Percentiles rank a stretch among this genome's conserved stretches.
Conservation (phyloP, 2,113 vertebrate species). For the human region DNA sequence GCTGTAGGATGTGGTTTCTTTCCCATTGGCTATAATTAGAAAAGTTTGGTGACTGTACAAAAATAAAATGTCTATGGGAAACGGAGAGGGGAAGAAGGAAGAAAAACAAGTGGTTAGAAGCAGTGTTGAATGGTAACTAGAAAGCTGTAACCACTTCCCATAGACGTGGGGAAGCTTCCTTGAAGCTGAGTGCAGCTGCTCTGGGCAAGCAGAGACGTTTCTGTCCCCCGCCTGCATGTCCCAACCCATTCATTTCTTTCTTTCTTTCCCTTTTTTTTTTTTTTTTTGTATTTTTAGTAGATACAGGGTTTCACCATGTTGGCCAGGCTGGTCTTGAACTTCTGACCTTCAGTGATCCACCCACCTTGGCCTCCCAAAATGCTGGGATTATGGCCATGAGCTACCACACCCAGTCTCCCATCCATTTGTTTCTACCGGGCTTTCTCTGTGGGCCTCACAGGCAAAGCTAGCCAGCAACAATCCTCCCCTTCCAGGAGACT, state of each 20-base stretch:
- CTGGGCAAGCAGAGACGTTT: neutral
- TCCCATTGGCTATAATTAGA: neutral
- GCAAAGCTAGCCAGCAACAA: neutral
- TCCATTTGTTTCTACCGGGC: fast-evolving
- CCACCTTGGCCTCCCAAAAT: no score
- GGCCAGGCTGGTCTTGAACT: no score
- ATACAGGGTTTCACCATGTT: no score
- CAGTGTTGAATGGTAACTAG: neutral
- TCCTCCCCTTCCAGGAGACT: neutral
- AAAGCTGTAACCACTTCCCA: neutral
- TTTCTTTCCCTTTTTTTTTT: no score
- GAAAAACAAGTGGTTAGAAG: neutral
- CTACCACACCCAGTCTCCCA: fast-evolving
- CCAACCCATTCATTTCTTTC: neutral
- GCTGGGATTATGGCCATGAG: neutral
- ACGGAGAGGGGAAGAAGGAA: neutral
- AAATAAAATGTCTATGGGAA: neutral
- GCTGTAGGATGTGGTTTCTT: conserved; percentile 55
- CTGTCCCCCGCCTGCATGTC: fast-evolving
- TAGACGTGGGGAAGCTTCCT: neutral
- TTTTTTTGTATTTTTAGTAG: no score
- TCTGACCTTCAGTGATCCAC: no score
- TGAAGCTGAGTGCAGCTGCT: neutral
- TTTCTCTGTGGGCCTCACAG: neutral
- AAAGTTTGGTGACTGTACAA: neutral